Evolutionary conservation across 2,888 invertebrate species (phyloP).

Genomic region (Dicycla oo): DNA sequence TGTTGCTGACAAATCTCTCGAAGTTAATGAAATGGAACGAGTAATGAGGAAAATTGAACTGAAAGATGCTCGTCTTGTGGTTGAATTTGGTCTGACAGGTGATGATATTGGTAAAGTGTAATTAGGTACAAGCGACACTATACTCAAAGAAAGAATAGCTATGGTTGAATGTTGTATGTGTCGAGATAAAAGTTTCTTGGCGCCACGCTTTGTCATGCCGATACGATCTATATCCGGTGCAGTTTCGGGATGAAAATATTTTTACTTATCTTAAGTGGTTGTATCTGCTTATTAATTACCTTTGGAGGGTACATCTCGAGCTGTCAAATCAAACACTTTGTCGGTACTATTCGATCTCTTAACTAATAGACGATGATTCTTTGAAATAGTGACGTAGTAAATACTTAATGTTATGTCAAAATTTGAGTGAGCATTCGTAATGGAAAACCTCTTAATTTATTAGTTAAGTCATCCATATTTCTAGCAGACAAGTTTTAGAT

Average conservation of each 20-base stretch:
- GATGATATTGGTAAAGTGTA: conserved; percentile 61
- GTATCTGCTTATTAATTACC: conserved; percentile 90
- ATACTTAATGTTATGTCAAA: conserved; percentile 72
- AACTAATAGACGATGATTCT: conserved; percentile 86
- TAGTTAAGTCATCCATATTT: conserved; percentile 67
- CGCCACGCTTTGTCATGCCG: conserved; percentile 90
- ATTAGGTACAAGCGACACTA: conserved; percentile 55
- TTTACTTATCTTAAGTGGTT: conserved; percentile 90
- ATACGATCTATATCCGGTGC: conserved; percentile 90
- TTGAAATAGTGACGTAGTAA: conserved; percentile 73
- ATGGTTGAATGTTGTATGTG: conserved; percentile 63
- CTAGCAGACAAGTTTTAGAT: conserved; percentile 45
- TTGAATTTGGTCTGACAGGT: conserved; percentile 60
- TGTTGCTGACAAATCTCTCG: conserved; percentile 81
- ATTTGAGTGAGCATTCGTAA: conserved; percentile 61
- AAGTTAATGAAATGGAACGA: conserved; percentile 71
- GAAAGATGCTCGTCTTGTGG: conserved; percentile 62
- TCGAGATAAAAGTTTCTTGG: conserved; percentile 74
- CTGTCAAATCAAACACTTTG: conserved; percentile 89
- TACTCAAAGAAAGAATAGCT: conserved; percentile 9
- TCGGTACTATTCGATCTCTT: conserved; percentile 77
- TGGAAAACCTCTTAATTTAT: conserved; percentile 57
- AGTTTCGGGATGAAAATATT: conserved; percentile 90
- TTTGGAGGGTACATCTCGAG: conserved; percentile 85
- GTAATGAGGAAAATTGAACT: conserved; percentile 65